Base-by-base conservation (phyloP, 2,888 invertebrate genomes). In the Chymomyza amoena region DNA sequence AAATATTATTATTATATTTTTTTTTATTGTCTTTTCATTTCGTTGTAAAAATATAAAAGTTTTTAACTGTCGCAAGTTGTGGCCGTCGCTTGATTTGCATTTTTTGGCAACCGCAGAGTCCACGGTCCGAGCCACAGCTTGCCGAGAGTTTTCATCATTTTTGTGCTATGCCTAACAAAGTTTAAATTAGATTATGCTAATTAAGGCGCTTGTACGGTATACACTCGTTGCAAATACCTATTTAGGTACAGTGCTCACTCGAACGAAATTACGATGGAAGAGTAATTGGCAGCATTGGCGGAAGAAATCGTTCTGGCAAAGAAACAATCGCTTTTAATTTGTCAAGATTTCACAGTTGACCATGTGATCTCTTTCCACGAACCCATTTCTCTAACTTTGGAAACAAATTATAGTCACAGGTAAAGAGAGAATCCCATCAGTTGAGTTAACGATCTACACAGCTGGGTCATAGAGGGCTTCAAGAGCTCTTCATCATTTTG, bases 181-280 rank as follows among this genome's bases (percentile, higher is more conserved):
- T 85, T 79, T 77, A 88, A 89, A 90, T 89, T 88, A 89, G 90
- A 89, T 90, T 89, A 90, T 89, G 88, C 82, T 89, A 90, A 89
- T 89, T 89, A 88, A 84, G 88, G 88, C 85, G 77, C 76, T 77
- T 68, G 39, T 45, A 45, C 39, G 39, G 10, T 45, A 45, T 59
- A 65, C 56, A 56, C 61, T 18, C 18, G 45, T 36, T 32, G 36
- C 36, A 32, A 54, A 59, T 45, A 45, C 39, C 39, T 45, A 13
- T 45, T 45, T 10, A 13, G 39, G 13, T 13, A 16, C 54, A 54
- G 56, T 15, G 57, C 18, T 2, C 61, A 20, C 20, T 50, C 61
- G 57, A 36, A 54, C 45, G 57, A 59, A 51, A n/a, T n/a, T 0
- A n/a, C 20, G 6, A 2, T 1, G 1, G 6, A 7, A 7, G 7